Percentiles rank a stretch among this genome's conserved stretches.
Evolutionary conservation across 2,797 vertebrate species (phyloP).

Genomic region (Sebastes nivosus): DNA sequence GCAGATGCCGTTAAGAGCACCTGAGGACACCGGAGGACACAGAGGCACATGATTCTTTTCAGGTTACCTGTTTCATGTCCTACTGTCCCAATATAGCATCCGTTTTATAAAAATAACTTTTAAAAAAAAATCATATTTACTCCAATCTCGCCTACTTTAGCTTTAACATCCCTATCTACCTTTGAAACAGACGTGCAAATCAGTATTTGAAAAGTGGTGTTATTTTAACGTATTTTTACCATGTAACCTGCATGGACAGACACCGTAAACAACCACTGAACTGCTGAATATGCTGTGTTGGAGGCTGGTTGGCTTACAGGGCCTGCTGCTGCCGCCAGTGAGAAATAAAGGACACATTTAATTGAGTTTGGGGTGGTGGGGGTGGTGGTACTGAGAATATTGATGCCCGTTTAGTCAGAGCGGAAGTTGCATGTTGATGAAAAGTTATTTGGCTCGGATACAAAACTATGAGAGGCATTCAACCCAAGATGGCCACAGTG

Average conservation of each 20-base stretch:
- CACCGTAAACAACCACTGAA: background rate
- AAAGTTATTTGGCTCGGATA: conserved; percentile 15
- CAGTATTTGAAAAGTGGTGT: background rate
- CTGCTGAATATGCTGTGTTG: conserved; percentile 9
- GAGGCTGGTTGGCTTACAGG: conserved; percentile 28
- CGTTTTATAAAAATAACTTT: no score
- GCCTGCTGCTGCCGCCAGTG: conserved; percentile 46
- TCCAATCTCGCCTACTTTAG: no score
- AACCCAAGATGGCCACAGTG: background rate
- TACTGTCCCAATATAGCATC: no score
- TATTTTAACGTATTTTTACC: background rate
- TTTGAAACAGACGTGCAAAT: background rate
- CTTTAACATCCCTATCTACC: background rate
- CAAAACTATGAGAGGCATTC: conserved; percentile 11
- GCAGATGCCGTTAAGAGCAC: no score
- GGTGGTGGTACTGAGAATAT: conserved; percentile 41
- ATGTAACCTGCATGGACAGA: background rate
- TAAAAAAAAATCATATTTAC: no score
- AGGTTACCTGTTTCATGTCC: no score
- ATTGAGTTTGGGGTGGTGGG: conserved; percentile 47
- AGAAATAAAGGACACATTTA: conserved; percentile 57
- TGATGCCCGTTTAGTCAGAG: conserved; percentile 26
- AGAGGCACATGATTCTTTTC: no score
- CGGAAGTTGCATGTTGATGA: background rate
- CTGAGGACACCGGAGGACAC: no score